Evolutionary conservation across 2,113 vertebrate species (phyloP).

Genomic region (Aldabrachelys gigantea): DNA sequence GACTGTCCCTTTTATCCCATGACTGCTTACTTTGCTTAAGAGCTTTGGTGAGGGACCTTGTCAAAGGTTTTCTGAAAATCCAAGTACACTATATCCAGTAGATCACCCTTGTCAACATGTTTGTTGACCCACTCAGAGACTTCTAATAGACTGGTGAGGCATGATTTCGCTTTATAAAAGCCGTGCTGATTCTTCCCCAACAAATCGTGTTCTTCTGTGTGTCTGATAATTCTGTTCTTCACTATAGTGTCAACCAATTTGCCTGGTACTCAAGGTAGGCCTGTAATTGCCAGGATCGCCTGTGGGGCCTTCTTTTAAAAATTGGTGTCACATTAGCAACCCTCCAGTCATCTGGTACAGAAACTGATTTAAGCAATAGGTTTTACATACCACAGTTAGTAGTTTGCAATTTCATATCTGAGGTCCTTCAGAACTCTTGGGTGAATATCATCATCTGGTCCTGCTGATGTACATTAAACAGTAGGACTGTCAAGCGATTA

Average conservation of each 20-base stretch:
- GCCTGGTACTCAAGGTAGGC: not conserved
- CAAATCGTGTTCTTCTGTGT: not conserved
- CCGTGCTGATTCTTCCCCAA: not conserved
- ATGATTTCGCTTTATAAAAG: not conserved
- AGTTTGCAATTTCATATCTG: not conserved
- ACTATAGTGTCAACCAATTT: not conserved
- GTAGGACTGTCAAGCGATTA: too few species aligned
- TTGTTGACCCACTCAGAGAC: not conserved
- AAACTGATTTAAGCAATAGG: not conserved
- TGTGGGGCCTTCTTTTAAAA: not conserved
- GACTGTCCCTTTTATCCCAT: not conserved
- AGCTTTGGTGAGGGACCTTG: not conserved
- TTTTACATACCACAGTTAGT: not conserved
- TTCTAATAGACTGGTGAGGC: not conserved
- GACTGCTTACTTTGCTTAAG: not conserved
- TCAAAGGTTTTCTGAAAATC: not conserved
- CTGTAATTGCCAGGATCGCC: not conserved
- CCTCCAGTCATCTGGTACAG: not conserved
- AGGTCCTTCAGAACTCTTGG: not conserved
- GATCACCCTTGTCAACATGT: not conserved
- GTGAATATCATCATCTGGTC: not conserved
- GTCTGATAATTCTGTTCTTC: not conserved
- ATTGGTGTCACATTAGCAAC: not conserved
- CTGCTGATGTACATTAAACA: too few species aligned
- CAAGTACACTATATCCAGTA: not conserved